Evolutionary conservation across 2,113 vertebrate genomes (phyloP).

Genomic region (Bubo blakistoni): DNA sequence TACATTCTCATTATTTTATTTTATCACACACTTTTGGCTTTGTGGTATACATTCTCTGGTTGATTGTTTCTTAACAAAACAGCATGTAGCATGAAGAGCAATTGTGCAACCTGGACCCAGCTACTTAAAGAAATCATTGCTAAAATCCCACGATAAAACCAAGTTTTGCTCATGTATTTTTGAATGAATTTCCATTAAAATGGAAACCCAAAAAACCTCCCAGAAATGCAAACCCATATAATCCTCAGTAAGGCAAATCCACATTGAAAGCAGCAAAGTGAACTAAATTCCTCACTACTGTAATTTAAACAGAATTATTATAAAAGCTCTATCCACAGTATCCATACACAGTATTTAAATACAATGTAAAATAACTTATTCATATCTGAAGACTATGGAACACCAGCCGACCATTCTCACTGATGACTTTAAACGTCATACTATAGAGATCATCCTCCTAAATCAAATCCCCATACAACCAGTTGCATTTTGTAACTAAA

Average conservation of each 20-base stretch:
- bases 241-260: not conserved
- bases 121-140: conserved; percentile 1
- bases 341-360: not conserved
- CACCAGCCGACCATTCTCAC: not conserved
- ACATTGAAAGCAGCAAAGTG: not conserved
- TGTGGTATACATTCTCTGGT: not conserved
- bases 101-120: not conserved
- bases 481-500: not conserved
- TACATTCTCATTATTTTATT: not conserved
- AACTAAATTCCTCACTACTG: not conserved
- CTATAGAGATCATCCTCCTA: not conserved
- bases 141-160: not conserved
- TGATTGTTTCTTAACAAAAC: conserved; percentile 3
- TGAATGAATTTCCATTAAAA: not conserved
- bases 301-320: not conserved
- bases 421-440: not conserved
- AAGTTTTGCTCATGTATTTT: not conserved
- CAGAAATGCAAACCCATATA: not conserved
- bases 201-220: not conserved
- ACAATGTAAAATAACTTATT: not conserved
- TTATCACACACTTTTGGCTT: not conserved
- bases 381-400: not conserved
- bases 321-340: not conserved
- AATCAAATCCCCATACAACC: not conserved
- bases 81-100: not conserved